Base-by-base conservation (phyloP, 1,140 invertebrate genomes). In the Ephestia elutella region DNA sequence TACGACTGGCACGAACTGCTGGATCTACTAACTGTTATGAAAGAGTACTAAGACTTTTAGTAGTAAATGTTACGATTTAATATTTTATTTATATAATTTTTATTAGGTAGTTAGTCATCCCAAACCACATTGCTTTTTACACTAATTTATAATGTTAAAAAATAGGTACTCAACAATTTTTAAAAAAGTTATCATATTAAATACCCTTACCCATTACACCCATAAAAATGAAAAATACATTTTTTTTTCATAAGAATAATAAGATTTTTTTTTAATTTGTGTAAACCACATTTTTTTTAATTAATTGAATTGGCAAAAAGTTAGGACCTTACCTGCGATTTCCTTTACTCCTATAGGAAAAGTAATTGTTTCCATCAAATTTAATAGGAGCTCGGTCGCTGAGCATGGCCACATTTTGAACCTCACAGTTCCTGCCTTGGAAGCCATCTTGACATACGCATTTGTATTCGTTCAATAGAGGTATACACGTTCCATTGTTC, bases 401-500 rank as follows among this genome's bases (percentile, higher is more conserved):
- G 54, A 87, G 61, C 78, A 86, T 86, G 72, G 86, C 86, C 25
- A 82, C 78, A 68, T 82, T 85, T 75, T 83, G 80, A 49, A 80
- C 68, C 63, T 90, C 89, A 71, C 89, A 90, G 72, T 90, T 90
- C 65, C 87, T 80, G 38, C 87, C 89, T 60, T 87, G 78, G 63
- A 79, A 89, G 0, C 83, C 82, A 50, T 86, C 80, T 56, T 66
- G 81, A 66, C 89, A 90, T 44, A 87, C 68, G 70, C 89, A 90
- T 69, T 90, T 90, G 67, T 90, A 90, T 70, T 90, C 89, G 63
- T 89, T 89, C 18, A 90, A 88, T 35, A 91, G 81, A 28, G 91
- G 90, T 55, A 92, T 89, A 73, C 94, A 95, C 0, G 91, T 90
- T 2, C 92, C 93, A 55, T 91, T 91, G 76, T 95, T 93, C 66